These are phyloP conservation scores for Octomys mimax DNA, from an alignment of 2,797 vertebrate genomes.

Conservation along the genomic window DNA sequence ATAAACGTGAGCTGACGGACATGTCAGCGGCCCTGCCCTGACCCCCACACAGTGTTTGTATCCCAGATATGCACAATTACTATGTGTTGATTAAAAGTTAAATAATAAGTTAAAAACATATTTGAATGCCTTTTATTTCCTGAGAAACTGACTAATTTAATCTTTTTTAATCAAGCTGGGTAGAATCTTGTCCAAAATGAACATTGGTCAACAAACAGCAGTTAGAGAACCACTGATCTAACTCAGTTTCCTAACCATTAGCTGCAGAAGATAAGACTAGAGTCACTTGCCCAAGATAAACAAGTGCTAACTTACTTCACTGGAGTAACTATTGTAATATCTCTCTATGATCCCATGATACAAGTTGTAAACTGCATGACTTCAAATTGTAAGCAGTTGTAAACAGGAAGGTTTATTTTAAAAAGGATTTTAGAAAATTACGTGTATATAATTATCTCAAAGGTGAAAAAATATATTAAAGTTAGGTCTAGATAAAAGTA, in stretches of 20 bases:
- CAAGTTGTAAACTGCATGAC: neutral
- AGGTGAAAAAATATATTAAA: neutral
- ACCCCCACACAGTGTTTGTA: no score
- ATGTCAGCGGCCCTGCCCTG: neutral
- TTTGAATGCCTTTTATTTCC: neutral
- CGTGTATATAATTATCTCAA: neutral
- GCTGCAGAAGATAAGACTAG: slow-evolving; percentile 10
- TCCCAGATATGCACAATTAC: neutral
- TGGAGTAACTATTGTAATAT: neutral
- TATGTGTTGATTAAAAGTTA: neutral
- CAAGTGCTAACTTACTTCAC: neutral
- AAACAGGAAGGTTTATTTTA: neutral
- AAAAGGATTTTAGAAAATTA: slow-evolving; percentile 7
- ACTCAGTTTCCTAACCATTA: neutral
- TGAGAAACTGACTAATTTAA: neutral
- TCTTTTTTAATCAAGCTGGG: neutral
- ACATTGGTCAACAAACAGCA: neutral
- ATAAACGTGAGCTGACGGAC: neutral
- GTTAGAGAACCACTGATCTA: neutral
- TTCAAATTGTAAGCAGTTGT: neutral
- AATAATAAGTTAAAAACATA: neutral
- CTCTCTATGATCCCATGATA: neutral
- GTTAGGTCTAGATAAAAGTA: neutral
- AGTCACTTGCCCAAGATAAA: neutral
- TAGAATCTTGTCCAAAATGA: slow-evolving; percentile 37